Base-by-base conservation (phyloP, 1,140 invertebrate species). In the Drosophila persimilis region DNA sequence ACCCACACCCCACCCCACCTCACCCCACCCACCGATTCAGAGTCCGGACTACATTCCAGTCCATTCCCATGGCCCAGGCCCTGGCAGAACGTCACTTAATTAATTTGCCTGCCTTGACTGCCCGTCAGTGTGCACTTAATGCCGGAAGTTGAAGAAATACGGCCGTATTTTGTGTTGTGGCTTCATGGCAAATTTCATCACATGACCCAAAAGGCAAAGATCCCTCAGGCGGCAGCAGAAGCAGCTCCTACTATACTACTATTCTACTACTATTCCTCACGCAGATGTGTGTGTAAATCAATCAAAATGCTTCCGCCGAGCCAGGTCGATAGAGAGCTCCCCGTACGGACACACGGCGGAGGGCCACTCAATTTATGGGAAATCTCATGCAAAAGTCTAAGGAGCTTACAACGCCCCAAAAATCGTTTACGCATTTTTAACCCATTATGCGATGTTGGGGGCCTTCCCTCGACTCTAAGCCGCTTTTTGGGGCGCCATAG, bases 121-220 rank as follows among this genome's bases (percentile, higher is more conserved):
- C 11, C 39, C 22, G 17, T 39, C 56, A 65, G 61, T 74, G 69
- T 85, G 81, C 81, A 86, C 81, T 86, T 86, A 86, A 86, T 86
- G 83, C 81, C 81, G 81, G 81, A 86, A 86, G 83, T 86, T 75
- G 83, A 86, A 86, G 81, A 86, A 86, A 86, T 86, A 86, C 83
- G 74, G 83, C 83, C 81, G 60, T 50, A 86, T 78, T 86, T 72
- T 39, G 35, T 13, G 35, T 26, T 39, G 35, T 39, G 62, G 83
- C 58, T 77, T 77, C 80, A 86, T 86, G 81, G 64, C 65, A 69
- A 85, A 88, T 85, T 85, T 71, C 73, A 66, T 50, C 62, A 77
- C 73, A 80, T 78, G 69, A 54, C 61, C 77, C 55, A 48, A 80
- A 86, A 71, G 58, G 41, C 72, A 59, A 59, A 65, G 72, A 73